These are phyloP conservation scores for Mustela nigripes DNA, from an alignment of 2,113 vertebrate genomes.

Conservation along the genomic window DNA sequence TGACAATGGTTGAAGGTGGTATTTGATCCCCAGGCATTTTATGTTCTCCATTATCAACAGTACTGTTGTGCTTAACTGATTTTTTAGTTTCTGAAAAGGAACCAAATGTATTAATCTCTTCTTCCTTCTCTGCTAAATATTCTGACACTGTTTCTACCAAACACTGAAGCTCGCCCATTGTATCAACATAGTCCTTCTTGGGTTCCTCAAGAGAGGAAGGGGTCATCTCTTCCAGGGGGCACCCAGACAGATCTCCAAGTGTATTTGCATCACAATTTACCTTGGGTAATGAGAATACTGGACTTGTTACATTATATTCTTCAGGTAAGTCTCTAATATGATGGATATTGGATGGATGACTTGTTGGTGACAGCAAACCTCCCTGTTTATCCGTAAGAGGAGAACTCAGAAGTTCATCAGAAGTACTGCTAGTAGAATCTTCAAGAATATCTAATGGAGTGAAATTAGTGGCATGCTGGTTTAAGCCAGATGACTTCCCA, in stretches of 20 bases:
- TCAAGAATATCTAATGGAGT: slow-evolving; percentile 81
- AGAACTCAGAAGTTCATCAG: slow-evolving; percentile 92
- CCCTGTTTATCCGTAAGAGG: slow-evolving; percentile 91
- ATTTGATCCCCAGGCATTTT: slow-evolving; percentile 76
- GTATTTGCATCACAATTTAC: slow-evolving; percentile 82
- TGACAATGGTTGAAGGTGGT: slow-evolving; percentile 69
- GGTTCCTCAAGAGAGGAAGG: slow-evolving; percentile 89
- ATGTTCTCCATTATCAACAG: slow-evolving; percentile 76
- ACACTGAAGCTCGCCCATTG: slow-evolving; percentile 94
- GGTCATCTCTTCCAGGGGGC: slow-evolving; percentile 78
- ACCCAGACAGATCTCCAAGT: slow-evolving; percentile 67
- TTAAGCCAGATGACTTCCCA: slow-evolving; percentile 70
- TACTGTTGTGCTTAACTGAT: slow-evolving; percentile 73
- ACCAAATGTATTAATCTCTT: slow-evolving; percentile 95
- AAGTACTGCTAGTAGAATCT: slow-evolving; percentile 92
- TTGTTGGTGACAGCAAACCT: slow-evolving; percentile 78
- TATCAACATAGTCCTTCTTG: slow-evolving; percentile 89
- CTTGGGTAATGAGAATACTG: slow-evolving; percentile 73
- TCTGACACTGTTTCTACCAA: slow-evolving; percentile 96
- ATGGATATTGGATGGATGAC: slow-evolving; percentile 73
- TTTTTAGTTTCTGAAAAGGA: slow-evolving; percentile 88
- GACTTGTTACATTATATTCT: slow-evolving; percentile 54
- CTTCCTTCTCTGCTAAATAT: slow-evolving; percentile 96
- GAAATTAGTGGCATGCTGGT: slow-evolving; percentile 71
- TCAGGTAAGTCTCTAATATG: slow-evolving; percentile 72